phyloP scores from a whole-genome alignment of 2,888 invertebrate species.

The Epistrophe eligans region DNA sequence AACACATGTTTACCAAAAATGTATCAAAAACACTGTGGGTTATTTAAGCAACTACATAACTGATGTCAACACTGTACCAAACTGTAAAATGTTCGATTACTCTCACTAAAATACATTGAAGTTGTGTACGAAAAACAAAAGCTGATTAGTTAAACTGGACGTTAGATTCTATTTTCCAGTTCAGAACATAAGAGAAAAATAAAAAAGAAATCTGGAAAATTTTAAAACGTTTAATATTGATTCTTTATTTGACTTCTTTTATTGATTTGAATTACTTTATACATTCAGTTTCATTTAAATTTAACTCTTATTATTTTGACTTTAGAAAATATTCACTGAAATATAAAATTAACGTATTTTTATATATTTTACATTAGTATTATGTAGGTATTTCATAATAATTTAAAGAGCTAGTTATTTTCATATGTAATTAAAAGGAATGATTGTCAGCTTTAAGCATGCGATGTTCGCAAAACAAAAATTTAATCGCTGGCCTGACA shows the following conservation, averaged over 20 bases:
- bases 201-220: too few relatives aligned
- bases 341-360: slow-evolving; percentile 57
- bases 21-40: too few relatives aligned
- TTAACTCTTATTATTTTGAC: neutral
- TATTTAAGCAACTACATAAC: too few relatives aligned
- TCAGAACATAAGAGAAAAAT: too few relatives aligned
- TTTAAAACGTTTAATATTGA: too few relatives aligned
- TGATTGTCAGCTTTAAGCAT: slow-evolving; percentile 58
- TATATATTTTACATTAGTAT: slow-evolving; percentile 59
- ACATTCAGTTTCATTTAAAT: neutral
- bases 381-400: neutral
- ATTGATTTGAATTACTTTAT: neutral
- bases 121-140: too few relatives aligned
- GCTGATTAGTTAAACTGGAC: too few relatives aligned
- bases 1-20: too few relatives aligned
- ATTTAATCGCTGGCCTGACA: slow-evolving; percentile 58
- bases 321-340: slow-evolving; percentile 24
- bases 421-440: slow-evolving; percentile 38
- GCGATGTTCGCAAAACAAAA: neutral
- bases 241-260: neutral
- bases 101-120: too few relatives aligned
- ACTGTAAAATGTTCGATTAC: too few relatives aligned
- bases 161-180: too few relatives aligned
- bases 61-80: too few relatives aligned
- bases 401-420: slow-evolving; percentile 45